phyloP scores from a whole-genome alignment of 2,888 invertebrate species.

The Pilophorus perplexus region DNA sequence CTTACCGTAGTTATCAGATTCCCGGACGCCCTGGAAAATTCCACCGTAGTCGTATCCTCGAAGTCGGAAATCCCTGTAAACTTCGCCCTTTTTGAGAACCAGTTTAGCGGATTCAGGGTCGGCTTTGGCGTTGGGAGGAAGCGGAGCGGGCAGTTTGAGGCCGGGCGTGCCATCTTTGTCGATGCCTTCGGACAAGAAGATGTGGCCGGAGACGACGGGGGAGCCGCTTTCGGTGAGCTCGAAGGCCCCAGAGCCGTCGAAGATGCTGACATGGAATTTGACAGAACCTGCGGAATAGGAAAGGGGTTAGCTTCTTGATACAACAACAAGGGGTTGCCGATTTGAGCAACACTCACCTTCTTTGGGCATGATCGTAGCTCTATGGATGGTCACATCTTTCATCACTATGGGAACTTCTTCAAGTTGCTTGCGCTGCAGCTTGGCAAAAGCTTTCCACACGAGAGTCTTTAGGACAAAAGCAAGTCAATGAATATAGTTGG shows the following conservation, averaged over 20 bases:
- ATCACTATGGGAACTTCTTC: slow-evolving; percentile 81
- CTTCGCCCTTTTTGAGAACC: slow-evolving; percentile 64
- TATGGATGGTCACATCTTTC: slow-evolving; percentile 85
- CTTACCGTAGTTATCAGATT: slow-evolving; percentile 65
- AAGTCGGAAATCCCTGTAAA: slow-evolving; percentile 82
- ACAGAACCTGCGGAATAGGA: slow-evolving; percentile 55
- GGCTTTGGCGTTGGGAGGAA: slow-evolving; percentile 50
- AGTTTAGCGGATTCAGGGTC: slow-evolving; percentile 54
- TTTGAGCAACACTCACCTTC: no score
- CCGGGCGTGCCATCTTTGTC: slow-evolving; percentile 62
- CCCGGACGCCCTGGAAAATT: slow-evolving; percentile 74
- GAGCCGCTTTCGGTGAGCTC: slow-evolving; percentile 81
- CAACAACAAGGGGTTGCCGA: no score
- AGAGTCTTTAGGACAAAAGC: slow-evolving; percentile 58
- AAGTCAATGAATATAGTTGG: neutral
- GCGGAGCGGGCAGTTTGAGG: slow-evolving; percentile 56
- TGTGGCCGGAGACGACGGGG: slow-evolving; percentile 72
- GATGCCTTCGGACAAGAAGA: slow-evolving; percentile 61
- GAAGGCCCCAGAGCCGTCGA: slow-evolving; percentile 81
- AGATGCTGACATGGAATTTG: slow-evolving; percentile 78
- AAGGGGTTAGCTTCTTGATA: no score
- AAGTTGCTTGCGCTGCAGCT: slow-evolving; percentile 68
- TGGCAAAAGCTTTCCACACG: slow-evolving; percentile 85
- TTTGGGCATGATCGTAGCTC: slow-evolving; percentile 90
- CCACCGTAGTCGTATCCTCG: slow-evolving; percentile 85